These are phyloP conservation scores for Xanthia togata DNA, from an alignment of 2,888 invertebrate genomes.

Conservation along the genomic window DNA sequence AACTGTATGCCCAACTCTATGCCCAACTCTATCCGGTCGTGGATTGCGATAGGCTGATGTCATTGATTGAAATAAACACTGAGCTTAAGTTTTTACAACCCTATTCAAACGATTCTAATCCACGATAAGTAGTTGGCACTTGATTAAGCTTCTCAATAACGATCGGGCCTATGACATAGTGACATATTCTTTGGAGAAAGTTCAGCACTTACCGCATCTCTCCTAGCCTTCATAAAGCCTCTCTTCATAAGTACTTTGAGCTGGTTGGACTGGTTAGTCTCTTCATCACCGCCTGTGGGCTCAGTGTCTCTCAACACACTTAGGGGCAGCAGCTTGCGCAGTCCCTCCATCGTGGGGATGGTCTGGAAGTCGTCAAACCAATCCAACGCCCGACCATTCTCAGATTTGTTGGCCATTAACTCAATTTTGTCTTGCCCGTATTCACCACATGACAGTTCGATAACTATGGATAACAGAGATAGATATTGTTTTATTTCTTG, in stretches of 20 bases:
- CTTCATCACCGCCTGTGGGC: slow-evolving; percentile 89
- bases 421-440: slow-evolving; percentile 95
- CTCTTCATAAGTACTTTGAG: slow-evolving; percentile 92
- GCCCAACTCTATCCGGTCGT: neutral
- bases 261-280: slow-evolving; percentile 93
- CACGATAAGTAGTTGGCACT: neutral
- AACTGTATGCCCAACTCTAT: too few species aligned
- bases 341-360: slow-evolving; percentile 90
- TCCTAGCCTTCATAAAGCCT: slow-evolving; percentile 93
- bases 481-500: slow-evolving; percentile 3
- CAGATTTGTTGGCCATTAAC: slow-evolving; percentile 91
- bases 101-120: neutral
- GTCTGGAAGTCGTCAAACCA: slow-evolving; percentile 92
- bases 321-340: slow-evolving; percentile 90
- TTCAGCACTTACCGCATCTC: slow-evolving; percentile 91
- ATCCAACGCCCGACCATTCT: slow-evolving; percentile 92
- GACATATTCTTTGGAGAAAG: neutral
- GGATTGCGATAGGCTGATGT: neutral
- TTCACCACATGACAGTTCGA: slow-evolving; percentile 97
- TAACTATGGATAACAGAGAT: slow-evolving; percentile 91
- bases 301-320: slow-evolving; percentile 84
- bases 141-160: neutral
- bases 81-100: neutral
- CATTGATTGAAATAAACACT: neutral
- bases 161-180: neutral